Conservation (phyloP, 2,888 invertebrate genomes). For the Eledona agricola region DNA sequence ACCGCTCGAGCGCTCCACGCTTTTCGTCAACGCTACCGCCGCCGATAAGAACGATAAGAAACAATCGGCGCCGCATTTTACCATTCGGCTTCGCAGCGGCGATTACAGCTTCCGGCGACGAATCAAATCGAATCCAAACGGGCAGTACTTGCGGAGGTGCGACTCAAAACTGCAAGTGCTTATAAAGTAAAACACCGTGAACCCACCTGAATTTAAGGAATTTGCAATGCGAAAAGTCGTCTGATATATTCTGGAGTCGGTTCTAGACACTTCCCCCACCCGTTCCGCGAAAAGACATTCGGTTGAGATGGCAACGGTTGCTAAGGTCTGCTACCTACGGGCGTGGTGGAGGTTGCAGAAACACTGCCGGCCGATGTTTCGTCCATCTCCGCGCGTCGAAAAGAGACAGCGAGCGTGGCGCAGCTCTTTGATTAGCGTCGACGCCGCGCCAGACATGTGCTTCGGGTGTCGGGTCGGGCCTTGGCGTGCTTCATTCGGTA, state of each 20-base stretch:
- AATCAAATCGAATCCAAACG: too few relatives aligned
- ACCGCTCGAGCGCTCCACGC: too few relatives aligned
- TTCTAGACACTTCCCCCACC: conserved; percentile 32
- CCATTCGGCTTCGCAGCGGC: too few relatives aligned
- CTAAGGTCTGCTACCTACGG: conserved; percentile 51
- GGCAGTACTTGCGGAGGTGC: too few relatives aligned
- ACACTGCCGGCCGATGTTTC: conserved; percentile 36
- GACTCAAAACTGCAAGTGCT: too few relatives aligned
- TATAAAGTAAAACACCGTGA: too few relatives aligned
- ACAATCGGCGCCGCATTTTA: too few relatives aligned
- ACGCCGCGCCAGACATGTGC: conserved; percentile 36
- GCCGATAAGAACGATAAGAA: too few relatives aligned
- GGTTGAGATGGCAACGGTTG: conserved; percentile 56
- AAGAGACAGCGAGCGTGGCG: conserved; percentile 10
- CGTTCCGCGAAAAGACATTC: conserved; percentile 41
- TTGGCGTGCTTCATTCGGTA: conserved; percentile 30
- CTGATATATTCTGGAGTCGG: conserved; percentile 32
- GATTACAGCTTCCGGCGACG: too few relatives aligned
- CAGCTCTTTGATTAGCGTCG: conserved; percentile 6
- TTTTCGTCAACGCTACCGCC: too few relatives aligned
- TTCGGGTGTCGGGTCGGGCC: conserved; percentile 33
- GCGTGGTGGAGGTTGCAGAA: conserved; percentile 40
- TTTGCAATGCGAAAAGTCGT: too few relatives aligned
- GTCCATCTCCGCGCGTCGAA: conserved; percentile 25
- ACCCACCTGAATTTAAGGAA: too few relatives aligned